Evolutionary conservation across 2,113 vertebrate genomes (phyloP).

Genomic region (Circaetus cinerascens): DNA sequence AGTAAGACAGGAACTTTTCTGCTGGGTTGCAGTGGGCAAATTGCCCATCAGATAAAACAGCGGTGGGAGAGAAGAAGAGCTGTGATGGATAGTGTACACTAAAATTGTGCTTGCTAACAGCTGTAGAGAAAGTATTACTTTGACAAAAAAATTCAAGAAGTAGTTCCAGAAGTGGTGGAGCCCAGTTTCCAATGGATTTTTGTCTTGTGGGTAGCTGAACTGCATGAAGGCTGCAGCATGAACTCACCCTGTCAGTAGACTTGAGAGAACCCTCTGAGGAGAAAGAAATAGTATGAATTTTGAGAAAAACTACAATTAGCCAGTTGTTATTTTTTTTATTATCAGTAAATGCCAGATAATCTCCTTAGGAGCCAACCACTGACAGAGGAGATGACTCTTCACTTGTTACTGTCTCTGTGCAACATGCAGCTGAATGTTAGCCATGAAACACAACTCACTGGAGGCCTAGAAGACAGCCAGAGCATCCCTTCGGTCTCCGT

Average conservation of each 20-base stretch:
- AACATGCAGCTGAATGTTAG: neutral
- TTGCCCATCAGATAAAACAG: neutral
- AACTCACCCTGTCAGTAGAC: neutral
- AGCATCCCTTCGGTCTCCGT: neutral
- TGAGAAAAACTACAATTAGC: neutral
- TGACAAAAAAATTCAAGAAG: neutral
- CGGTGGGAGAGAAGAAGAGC: neutral
- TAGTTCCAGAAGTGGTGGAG: neutral
- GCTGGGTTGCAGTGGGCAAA: neutral
- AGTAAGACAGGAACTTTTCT: neutral
- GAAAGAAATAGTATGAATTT: neutral
- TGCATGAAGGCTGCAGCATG: neutral
- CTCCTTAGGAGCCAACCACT: neutral
- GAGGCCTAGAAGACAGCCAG: neutral
- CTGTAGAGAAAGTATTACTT: neutral
- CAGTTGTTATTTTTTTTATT: neutral
- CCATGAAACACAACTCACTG: neutral
- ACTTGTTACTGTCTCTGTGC: neutral
- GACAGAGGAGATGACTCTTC: neutral
- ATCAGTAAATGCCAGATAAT: neutral
- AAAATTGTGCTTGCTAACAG: neutral
- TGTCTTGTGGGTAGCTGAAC: neutral
- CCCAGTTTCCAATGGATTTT: neutral
- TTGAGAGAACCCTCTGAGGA: neutral
- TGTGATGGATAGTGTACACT: neutral